Evolutionary conservation across 2,113 vertebrate genomes (phyloP), one percentile per base, ranked within the genome.

Genomic region (Apteryx owenii): DNA sequence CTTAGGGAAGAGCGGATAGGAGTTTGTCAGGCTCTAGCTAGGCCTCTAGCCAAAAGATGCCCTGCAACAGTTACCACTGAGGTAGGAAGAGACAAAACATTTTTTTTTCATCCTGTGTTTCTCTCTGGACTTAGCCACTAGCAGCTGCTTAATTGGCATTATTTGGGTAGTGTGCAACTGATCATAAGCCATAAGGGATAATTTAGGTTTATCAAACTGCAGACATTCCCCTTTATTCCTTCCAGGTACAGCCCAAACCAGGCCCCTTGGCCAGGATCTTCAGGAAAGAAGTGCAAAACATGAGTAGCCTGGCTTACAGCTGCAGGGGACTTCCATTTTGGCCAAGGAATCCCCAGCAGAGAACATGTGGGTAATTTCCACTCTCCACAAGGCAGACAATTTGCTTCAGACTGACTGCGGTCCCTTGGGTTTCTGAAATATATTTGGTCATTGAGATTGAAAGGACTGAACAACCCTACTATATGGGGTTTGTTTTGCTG

Each of bases 291-390:
- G 54, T 53, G 31, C 44, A 90, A 88, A 94, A 28, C 76, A 44
- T 11, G 46, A 66, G 53, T 56, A 46, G 29, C 58, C 44, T 97
- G 71, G 87, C 71, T 69, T 85, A 77, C 0, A 68, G 38, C 38
- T 75, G 31, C n/a, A 61, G 69, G 79, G 85, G 79, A 96, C 76
- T 96, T 96, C 91, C 89, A 61, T 75, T 88, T 75, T 26, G 42
- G 56, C 20, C 25, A 42, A 93, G 95, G 76, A 95, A 96, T 93
- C 56, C 95, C 88, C 20, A 2, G 68, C 64, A 81, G 85, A 87
- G 78, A 93, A 53, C 8, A 40, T 1, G 33, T 0, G 19, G 81
- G 87, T 95, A 68, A 82, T 91, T 95, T 81, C 91, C 79, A 82
- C 72, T 8, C 1, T 42, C 26, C 29, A 68, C 1, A 4, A 76